Base-by-base conservation (phyloP, 1,140 invertebrate species). In the Papilio glaucus region DNA sequence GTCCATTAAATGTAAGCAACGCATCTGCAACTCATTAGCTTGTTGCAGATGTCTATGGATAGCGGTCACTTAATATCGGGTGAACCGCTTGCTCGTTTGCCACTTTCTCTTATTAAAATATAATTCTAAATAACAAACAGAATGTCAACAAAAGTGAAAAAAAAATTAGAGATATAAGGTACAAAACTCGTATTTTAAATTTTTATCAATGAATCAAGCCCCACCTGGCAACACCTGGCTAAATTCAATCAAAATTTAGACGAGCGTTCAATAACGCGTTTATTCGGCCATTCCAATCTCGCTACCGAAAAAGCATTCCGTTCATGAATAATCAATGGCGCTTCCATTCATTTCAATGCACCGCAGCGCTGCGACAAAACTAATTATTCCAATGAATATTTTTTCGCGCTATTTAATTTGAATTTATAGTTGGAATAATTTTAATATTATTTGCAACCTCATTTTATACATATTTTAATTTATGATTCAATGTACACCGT, bases 241-340 rank as follows among this genome's bases (percentile, higher is more conserved):
- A 65, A 65, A 65, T 38, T 39, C 62, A 65, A 65, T 65, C 62
- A 65, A 65, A 21, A 37, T 65, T 65, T 65, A 65, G 62, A 65
- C 7, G 62, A 39, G 33, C 62, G 33, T 65, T 39, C 33, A 38
- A 65, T 65, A 65, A 65, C 15, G 62, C 62, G n/a, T n/a, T n/a
- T n/a, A 29, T 15, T 39, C 62, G 62, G 62, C 37, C 62, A 39
- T 38, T 65, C 33, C 62, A 65, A 39, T 39, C 49, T 57, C 49
- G 49, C 49, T 57, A n/a, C 62, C 29, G 33, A 65, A 65, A 65
- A 65, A 65, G 37, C 62, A 65, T 65, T 65, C 33, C 37, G 15
- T 39, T 65, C 62, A 65, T 65, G 62, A 65, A 65, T 65, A 65
- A 65, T 65, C 33, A 65, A 65, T 39, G n/a, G 62, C n/a, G 37